phyloP scores from a whole-genome alignment of 2,113 vertebrate genomes.

The Rhadina sibilatrix region DNA sequence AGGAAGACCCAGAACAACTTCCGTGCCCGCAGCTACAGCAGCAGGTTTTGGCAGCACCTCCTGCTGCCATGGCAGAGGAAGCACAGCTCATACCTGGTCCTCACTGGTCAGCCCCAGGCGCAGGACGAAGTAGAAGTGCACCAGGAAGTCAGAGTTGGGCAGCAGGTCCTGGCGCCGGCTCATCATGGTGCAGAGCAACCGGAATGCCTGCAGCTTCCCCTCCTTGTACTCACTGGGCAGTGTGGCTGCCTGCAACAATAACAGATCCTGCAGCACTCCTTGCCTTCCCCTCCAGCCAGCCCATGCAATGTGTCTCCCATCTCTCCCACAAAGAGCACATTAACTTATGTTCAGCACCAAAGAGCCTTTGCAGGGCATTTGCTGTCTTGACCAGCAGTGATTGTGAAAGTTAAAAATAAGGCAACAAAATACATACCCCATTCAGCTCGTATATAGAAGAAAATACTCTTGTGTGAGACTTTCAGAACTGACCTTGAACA shows the following conservation, averaged over 20 bases:
- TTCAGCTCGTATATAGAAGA: accelerated
- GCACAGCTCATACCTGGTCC: conserved; percentile 83
- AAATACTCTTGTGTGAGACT: background rate
- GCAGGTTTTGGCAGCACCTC: background rate
- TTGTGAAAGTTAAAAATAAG: background rate
- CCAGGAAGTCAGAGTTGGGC: conserved; percentile 92
- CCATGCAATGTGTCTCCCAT: background rate
- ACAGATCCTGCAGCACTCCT: background rate
- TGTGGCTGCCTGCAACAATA: conserved; percentile 81
- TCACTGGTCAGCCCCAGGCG: conserved; percentile 89
- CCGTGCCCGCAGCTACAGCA: background rate
- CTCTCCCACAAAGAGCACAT: background rate
- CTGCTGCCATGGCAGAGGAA: background rate
- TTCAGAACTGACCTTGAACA: conserved; percentile 84
- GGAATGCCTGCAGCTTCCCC: conserved; percentile 93
- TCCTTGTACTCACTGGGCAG: conserved; percentile 90
- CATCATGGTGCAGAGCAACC: conserved; percentile 97
- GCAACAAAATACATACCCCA: background rate
- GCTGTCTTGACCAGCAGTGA: accelerated
- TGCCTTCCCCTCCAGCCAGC: background rate
- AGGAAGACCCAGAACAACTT: accelerated
- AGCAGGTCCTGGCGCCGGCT: conserved; percentile 93
- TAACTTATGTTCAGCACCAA: accelerated
- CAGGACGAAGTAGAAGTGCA: conserved; percentile 95
- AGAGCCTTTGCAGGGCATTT: background rate